A percentile compares a stretch with the other conserved stretches of the same genome.
Conservation (phyloP, 2,888 invertebrate genomes). For the Hololepta plana region DNA sequence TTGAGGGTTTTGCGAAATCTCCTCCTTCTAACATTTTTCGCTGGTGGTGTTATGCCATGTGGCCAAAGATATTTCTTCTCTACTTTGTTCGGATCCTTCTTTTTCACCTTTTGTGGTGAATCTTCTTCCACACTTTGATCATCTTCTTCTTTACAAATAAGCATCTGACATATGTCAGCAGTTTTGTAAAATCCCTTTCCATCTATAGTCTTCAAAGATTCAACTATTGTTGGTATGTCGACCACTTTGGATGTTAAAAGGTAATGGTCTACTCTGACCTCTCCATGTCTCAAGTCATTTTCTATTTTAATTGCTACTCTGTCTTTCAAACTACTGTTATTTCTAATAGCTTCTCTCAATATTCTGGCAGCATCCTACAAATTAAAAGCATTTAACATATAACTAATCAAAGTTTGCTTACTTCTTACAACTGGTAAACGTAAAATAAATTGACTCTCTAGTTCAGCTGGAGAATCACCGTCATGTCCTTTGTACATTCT, state of each 20-base stretch:
- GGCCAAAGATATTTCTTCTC: slow-evolving; percentile 90
- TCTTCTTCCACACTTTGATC: slow-evolving; percentile 65
- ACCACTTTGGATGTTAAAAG: slow-evolving; percentile 73
- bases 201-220: slow-evolving; percentile 91
- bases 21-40: slow-evolving; percentile 85
- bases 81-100: slow-evolving; percentile 59
- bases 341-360: slow-evolving; percentile 56
- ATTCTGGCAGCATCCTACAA: slow-evolving; percentile 49
- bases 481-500: slow-evolving; percentile 12
- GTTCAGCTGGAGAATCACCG: slow-evolving; percentile 18
- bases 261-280: slow-evolving; percentile 79
- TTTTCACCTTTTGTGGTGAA: slow-evolving; percentile 62
- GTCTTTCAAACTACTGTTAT: slow-evolving; percentile 66
- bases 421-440: slow-evolving; percentile 16
- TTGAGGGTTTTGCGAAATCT: slow-evolving; percentile 87
- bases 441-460: slow-evolving; percentile 24
- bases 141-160: slow-evolving; percentile 79
- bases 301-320: slow-evolving; percentile 71
- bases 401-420: slow-evolving; percentile 1
- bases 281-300: slow-evolving; percentile 74
- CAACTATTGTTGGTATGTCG: slow-evolving; percentile 81
- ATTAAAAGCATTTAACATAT: slow-evolving; percentile 1
- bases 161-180: slow-evolving; percentile 85
- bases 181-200: slow-evolving; percentile 92
- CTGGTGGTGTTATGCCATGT: slow-evolving; percentile 89